A percentile compares a stretch with the other conserved stretches of the same genome.
phyloP scores from a whole-genome alignment of 2,113 vertebrate genomes.

The Gallinago media region DNA sequence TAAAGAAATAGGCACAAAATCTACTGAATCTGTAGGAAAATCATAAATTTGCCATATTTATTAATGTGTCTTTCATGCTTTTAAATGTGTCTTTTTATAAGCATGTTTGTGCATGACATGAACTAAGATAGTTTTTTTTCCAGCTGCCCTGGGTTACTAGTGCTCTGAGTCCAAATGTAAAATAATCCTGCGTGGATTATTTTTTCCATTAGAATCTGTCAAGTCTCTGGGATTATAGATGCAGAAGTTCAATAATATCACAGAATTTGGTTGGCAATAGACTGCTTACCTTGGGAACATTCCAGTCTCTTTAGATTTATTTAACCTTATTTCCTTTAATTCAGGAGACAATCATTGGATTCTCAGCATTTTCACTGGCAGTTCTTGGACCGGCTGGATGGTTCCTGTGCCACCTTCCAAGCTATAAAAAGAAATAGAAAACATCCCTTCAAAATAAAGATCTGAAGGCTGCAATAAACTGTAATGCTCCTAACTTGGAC shows the following conservation, averaged over 20 bases:
- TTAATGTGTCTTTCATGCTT: not conserved
- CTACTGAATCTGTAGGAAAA: not conserved
- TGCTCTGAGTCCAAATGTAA: not conserved
- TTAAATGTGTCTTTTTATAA: not conserved
- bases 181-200: not conserved
- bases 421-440: conserved; percentile 72
- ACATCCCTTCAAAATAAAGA: not conserved
- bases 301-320: not conserved
- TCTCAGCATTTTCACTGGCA: conserved; percentile 76
- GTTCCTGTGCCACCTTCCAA: conserved; percentile 80
- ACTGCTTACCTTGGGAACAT: not conserved
- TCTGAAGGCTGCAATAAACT: not conserved
- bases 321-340: conserved; percentile 40
- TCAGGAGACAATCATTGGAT: conserved; percentile 79
- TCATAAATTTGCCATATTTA: not conserved
- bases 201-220: not conserved
- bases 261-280: not conserved
- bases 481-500: not conserved
- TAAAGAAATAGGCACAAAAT: not conserved
- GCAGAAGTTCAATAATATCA: not conserved
- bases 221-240: not conserved
- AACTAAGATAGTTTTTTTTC: not conserved
- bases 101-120: not conserved
- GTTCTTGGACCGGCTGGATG: conserved; percentile 83
- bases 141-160: not conserved